Evolutionary conservation across 2,888 invertebrate genomes (phyloP).

Genomic region (Lasioglossum pauxillum): DNA sequence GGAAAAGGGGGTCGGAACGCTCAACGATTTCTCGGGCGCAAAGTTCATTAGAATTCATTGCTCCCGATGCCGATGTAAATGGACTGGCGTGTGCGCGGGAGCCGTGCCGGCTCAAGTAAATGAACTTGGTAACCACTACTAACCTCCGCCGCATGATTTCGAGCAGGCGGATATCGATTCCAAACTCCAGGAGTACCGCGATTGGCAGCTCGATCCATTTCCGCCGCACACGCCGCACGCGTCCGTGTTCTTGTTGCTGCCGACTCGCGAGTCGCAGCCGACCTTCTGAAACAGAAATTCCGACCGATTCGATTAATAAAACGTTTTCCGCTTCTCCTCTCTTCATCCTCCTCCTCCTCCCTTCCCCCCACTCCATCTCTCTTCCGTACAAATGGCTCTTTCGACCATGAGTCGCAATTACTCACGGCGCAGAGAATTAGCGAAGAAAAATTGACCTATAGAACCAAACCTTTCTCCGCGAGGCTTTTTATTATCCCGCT

Average conservation of each 20-base stretch:
- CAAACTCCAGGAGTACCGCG: conserved; percentile 95
- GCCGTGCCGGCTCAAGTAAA: conserved; percentile 52
- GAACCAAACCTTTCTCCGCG: neutral
- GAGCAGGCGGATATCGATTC: conserved; percentile 94
- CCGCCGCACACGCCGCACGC: conserved; percentile 97
- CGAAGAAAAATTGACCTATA: conserved; percentile 42
- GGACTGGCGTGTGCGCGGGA: conserved; percentile 24
- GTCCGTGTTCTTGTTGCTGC: conserved; percentile 93
- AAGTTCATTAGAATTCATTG: conserved; percentile 64
- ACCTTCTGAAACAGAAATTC: conserved; percentile 89
- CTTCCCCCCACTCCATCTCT: neutral
- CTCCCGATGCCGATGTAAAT: conserved; percentile 53
- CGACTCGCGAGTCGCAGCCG: conserved; percentile 96
- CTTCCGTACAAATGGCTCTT: conserved; percentile 14
- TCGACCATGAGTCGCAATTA: conserved; percentile 31
- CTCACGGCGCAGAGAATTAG: conserved; percentile 31
- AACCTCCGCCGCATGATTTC: conserved; percentile 97
- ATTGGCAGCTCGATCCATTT: conserved; percentile 94
- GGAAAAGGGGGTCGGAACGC: neutral
- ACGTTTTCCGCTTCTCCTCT: neutral
- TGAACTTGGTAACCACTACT: conserved; percentile 80
- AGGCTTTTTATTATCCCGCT: neutral
- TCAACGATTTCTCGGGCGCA: conserved; percentile 50
- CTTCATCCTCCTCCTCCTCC: neutral
- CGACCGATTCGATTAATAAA: conserved; percentile 52